Percentiles rank a stretch among this genome's conserved stretches.
Evolutionary conservation across 2,113 vertebrate species (phyloP).

Genomic region (Epinephelus lanceolatus): DNA sequence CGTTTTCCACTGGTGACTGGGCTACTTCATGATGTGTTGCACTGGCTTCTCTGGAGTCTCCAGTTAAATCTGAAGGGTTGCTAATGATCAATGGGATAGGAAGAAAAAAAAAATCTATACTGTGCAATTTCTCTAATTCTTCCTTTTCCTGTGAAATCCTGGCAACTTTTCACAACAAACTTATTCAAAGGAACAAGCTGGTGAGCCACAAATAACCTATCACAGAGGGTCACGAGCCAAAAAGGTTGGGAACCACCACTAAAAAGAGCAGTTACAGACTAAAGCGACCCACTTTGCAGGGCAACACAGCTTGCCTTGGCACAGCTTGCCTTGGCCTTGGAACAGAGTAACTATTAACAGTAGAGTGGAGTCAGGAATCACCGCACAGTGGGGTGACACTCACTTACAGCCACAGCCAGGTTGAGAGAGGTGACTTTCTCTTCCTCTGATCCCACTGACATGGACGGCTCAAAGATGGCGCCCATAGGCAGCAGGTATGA

Average conservation of each 20-base stretch:
- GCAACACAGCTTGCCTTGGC: slow-evolving; percentile 26
- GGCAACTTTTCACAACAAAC: background rate
- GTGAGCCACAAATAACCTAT: background rate
- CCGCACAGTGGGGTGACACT: slow-evolving; percentile 20
- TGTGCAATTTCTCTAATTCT: background rate
- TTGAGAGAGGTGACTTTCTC: slow-evolving; percentile 90
- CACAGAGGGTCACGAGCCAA: slow-evolving; percentile 1
- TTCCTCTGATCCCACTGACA: slow-evolving; percentile 90
- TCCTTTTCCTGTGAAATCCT: background rate
- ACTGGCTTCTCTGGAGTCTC: background rate
- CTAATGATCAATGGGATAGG: background rate
- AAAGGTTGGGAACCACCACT: background rate
- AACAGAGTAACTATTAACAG: background rate
- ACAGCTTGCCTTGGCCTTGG: background rate
- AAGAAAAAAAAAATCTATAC: background rate
- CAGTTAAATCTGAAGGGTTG: background rate
- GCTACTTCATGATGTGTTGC: background rate
- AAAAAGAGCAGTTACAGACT: background rate
- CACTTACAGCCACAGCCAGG: slow-evolving; percentile 92
- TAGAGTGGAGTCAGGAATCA: slow-evolving; percentile 20
- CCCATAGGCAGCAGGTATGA: slow-evolving; percentile 86
- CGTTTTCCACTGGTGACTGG: too few relatives aligned
- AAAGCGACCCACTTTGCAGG: background rate
- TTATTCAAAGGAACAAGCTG: background rate
- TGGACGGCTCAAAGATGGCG: slow-evolving; percentile 87